Conservation (phyloP, 2,113 vertebrate species). For the Corapipo altera region DNA sequence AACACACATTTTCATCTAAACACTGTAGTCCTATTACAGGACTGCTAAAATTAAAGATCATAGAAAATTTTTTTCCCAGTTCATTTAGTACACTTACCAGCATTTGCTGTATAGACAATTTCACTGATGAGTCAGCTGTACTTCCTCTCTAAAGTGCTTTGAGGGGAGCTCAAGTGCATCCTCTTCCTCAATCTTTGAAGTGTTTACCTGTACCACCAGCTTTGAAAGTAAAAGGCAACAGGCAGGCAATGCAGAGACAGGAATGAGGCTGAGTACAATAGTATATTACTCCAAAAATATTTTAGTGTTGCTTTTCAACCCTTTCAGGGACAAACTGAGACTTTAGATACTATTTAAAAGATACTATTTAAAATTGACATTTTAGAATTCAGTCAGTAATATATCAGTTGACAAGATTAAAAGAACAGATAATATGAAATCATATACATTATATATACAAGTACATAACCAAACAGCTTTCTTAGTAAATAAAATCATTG, state of each 20-base stretch:
- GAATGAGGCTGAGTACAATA: slow-evolving; percentile 19
- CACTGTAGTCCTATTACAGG: background rate
- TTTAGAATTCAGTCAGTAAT: background rate
- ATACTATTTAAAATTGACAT: background rate
- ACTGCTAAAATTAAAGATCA: slow-evolving; percentile 11
- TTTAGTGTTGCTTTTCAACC: background rate
- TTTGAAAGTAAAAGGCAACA: slow-evolving; percentile 66
- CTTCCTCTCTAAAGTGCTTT: slow-evolving; percentile 65
- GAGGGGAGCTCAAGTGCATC: slow-evolving; percentile 57
- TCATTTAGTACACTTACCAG: slow-evolving; percentile 59
- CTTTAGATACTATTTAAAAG: background rate
- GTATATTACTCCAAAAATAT: background rate
- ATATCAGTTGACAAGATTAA: background rate
- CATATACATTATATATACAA: background rate
- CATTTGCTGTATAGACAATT: slow-evolving; percentile 55
- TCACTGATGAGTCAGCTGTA: slow-evolving; percentile 57
- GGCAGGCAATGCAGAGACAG: slow-evolving; percentile 57
- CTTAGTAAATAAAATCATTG: background rate
- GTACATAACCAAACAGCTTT: background rate
- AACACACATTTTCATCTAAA: slow-evolving; percentile 1
- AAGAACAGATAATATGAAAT: slow-evolving; percentile 12
- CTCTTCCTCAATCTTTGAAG: slow-evolving; percentile 67
- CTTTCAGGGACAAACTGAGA: background rate
- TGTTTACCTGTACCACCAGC: slow-evolving; percentile 58
- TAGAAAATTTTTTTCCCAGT: background rate